Conservation (phyloP, 1,140 invertebrate species). For the Camponotus pennsylvanicus region DNA sequence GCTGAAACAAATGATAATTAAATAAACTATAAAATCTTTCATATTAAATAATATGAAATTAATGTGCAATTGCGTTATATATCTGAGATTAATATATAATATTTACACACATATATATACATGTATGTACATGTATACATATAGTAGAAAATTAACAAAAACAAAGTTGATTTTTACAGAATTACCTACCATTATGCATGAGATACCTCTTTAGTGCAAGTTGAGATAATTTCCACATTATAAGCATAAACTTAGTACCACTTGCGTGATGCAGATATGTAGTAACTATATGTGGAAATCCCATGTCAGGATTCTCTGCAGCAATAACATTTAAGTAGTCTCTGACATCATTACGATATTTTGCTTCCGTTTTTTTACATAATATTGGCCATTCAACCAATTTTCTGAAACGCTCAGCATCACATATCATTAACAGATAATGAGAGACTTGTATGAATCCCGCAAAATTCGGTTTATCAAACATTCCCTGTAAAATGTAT, state of each 20-base stretch:
- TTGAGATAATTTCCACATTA: slow-evolving; percentile 81
- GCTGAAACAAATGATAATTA: slow-evolving; percentile 59
- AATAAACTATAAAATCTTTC: background rate
- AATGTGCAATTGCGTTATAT: too few relatives aligned
- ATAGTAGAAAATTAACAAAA: background rate
- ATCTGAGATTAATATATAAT: slow-evolving; percentile 15
- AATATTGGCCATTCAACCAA: slow-evolving; percentile 85
- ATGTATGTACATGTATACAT: background rate
- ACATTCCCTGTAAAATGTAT: slow-evolving; percentile 83
- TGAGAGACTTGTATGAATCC: slow-evolving; percentile 86
- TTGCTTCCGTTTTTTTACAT: slow-evolving; percentile 85
- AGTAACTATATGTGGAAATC: slow-evolving; percentile 75
- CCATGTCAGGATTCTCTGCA: slow-evolving; percentile 77
- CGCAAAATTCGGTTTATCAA: slow-evolving; percentile 85
- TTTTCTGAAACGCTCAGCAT: slow-evolving; percentile 83
- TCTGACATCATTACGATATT: slow-evolving; percentile 82
- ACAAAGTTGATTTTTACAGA: slow-evolving; percentile 1
- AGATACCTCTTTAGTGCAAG: slow-evolving; percentile 74
- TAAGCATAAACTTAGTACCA: slow-evolving; percentile 77
- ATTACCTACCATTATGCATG: slow-evolving; percentile 65
- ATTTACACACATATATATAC: background rate
- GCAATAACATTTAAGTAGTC: slow-evolving; percentile 76
- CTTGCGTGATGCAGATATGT: slow-evolving; percentile 78
- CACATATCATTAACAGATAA: slow-evolving; percentile 84
- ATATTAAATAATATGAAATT: too few relatives aligned